Evolutionary conservation across 2,888 invertebrate species (phyloP).

Genomic region (Drosophila melanosoma): DNA sequence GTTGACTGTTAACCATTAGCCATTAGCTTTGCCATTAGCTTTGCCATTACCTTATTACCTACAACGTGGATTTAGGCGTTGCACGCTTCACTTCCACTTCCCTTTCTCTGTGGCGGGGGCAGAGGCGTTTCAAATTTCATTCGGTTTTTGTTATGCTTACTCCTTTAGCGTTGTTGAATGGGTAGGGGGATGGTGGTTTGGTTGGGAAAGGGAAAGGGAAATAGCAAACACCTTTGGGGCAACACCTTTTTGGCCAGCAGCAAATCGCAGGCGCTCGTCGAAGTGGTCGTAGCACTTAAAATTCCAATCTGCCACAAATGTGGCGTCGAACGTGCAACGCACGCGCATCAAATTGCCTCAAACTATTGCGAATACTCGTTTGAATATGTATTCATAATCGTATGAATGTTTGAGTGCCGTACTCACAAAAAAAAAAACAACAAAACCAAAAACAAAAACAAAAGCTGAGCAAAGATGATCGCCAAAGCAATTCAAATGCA

Average conservation of each 20-base stretch:
- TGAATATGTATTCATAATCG: neutral
- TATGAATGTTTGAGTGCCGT: neutral
- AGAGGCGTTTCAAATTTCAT: constrained; percentile 47
- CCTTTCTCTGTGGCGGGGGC: constrained; percentile 12
- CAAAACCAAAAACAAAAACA: neutral
- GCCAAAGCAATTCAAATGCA: constrained; percentile 33
- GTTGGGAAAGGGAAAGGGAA: neutral
- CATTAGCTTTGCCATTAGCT: constrained; percentile 45
- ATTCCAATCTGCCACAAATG: constrained; percentile 59
- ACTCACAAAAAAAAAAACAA: neutral
- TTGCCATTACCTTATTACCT: constrained; percentile 61
- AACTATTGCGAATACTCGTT: constrained; percentile 27
- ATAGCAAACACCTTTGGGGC: constrained; percentile 48
- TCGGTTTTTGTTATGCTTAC: constrained; percentile 36
- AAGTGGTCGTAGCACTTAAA: constrained; percentile 50
- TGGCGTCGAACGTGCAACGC: constrained; percentile 66
- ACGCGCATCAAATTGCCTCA: constrained; percentile 65
- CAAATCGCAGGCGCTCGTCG: constrained; percentile 19
- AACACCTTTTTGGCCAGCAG: constrained; percentile 39
- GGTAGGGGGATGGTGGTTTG: neutral
- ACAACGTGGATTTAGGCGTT: constrained; percentile 54
- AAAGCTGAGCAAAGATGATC: constrained; percentile 14
- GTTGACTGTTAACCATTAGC: constrained; percentile 29
- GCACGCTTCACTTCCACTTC: constrained; percentile 55
- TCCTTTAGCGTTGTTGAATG: constrained; percentile 2